Evolutionary conservation across 2,113 vertebrate genomes (phyloP).

Genomic region (Pongo pygmaeus): DNA sequence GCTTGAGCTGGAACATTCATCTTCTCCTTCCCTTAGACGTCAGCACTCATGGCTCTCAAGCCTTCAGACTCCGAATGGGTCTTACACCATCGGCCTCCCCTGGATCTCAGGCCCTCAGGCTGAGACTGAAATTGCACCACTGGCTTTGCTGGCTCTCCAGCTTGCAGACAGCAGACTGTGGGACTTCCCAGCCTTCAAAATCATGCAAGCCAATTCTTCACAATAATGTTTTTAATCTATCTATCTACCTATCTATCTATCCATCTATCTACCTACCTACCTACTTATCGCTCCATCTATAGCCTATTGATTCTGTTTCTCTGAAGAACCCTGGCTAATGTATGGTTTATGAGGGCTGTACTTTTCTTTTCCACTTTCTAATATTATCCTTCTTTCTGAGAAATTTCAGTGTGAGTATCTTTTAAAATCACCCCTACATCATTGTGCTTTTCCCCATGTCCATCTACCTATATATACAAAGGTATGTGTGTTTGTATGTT

Average conservation of each 20-base stretch:
- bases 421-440: conserved; percentile 2
- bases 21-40: not conserved
- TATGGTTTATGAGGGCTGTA: not conserved
- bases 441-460: not conserved
- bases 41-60: not conserved
- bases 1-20: not conserved
- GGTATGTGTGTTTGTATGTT: too few species aligned
- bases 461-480: not conserved
- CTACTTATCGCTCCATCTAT: not conserved
- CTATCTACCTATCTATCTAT: not conserved
- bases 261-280: not conserved
- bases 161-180: not conserved
- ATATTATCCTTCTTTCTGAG: not conserved
- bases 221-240: too few species aligned
- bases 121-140: not conserved
- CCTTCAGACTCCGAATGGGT: not conserved
- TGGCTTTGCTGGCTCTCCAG: not conserved
- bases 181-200: not conserved
- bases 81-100: not conserved
- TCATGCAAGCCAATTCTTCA: not conserved
- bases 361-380: not conserved
- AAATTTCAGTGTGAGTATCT: not conserved
- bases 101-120: not conserved
- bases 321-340: not conserved
- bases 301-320: not conserved